Percentiles rank a stretch among this genome's conserved stretches.
Conservation (phyloP, 2,888 invertebrate genomes). For the Nomada ferruginata region DNA sequence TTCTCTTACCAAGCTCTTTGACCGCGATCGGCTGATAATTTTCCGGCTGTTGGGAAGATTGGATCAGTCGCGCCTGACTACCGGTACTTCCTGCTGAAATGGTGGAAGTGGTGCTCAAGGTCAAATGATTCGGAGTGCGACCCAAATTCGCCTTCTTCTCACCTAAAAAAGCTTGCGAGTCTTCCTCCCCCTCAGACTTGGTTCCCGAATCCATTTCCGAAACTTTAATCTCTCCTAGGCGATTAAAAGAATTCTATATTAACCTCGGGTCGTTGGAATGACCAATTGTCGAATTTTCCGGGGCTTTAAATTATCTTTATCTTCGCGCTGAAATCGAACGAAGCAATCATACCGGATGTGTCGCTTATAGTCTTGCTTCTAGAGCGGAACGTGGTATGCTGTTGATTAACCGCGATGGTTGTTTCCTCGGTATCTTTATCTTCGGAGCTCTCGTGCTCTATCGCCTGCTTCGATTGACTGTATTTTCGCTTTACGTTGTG, state of each 20-base stretch:
- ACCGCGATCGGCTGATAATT: constrained; percentile 95
- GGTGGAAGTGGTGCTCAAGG: constrained; percentile 95
- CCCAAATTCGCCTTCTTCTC: constrained; percentile 89
- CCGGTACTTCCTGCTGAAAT: constrained; percentile 97
- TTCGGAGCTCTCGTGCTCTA: constrained; percentile 93
- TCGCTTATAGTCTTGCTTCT: constrained; percentile 97
- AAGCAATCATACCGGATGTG: constrained; percentile 87
- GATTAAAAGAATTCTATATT: constrained; percentile 5
- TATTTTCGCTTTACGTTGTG: constrained; percentile 80
- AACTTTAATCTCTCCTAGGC: constrained; percentile 81
- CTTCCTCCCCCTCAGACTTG: constrained; percentile 95
- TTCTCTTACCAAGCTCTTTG: constrained; percentile 94
- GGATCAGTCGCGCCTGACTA: constrained; percentile 96
- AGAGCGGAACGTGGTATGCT: constrained; percentile 84
- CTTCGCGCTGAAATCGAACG: background rate
- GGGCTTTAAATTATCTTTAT: background rate
- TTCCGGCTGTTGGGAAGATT: constrained; percentile 96
- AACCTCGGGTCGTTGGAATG: too few relatives aligned
- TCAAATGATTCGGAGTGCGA: constrained; percentile 96
- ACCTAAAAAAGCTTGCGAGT: constrained; percentile 88
- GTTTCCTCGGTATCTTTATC: constrained; percentile 90
- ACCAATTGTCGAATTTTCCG: background rate
- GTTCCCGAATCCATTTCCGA: constrained; percentile 88
- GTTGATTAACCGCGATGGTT: constrained; percentile 71
- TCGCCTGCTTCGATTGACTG: constrained; percentile 86